Percentiles rank a stretch among this genome's conserved stretches.
Conservation (phyloP, 2,797 vertebrate genomes). For the Labroides dimidiatus region DNA sequence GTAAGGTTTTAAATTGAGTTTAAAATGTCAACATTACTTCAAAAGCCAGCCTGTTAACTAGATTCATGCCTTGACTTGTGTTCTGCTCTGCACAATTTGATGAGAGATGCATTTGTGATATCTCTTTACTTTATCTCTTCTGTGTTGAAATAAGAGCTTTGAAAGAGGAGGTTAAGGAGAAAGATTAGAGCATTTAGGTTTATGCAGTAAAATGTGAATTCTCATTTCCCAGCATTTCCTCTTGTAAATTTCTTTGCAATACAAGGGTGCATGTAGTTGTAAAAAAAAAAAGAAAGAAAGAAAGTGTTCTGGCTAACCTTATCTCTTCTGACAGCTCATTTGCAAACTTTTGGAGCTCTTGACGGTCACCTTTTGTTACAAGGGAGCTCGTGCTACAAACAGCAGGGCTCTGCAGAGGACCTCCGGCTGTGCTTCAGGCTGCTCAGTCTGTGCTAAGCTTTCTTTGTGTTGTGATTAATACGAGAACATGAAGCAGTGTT, state of each 20-base stretch:
- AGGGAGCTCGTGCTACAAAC: conserved; percentile 32
- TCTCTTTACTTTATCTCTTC: conserved; percentile 36
- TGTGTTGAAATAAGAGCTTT: conserved; percentile 37
- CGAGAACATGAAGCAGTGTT: conserved; percentile 14
- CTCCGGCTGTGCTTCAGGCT: conserved; percentile 62
- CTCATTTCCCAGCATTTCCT: conserved; percentile 6
- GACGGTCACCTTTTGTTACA: conserved; percentile 56
- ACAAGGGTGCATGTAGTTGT: conserved; percentile 15
- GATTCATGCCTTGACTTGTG: conserved; percentile 53
- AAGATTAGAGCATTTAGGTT: conserved; percentile 47
- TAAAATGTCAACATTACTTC: conserved; percentile 79
- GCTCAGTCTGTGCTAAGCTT: conserved; percentile 32
- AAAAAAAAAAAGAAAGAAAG: conserved; percentile 15
- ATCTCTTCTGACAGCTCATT: conserved; percentile 53
- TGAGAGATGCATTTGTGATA: conserved; percentile 37
- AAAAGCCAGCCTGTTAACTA: conserved; percentile 63
- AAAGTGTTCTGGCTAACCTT: conserved; percentile 18
- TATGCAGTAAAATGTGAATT: conserved; percentile 42
- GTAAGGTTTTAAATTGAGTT: conserved; percentile 77
- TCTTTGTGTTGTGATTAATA: conserved; percentile 39
- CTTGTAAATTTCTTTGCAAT: conserved; percentile 13
- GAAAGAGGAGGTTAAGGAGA: conserved; percentile 13
- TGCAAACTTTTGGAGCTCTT: conserved; percentile 55
- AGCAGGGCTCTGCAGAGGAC: conserved; percentile 42
- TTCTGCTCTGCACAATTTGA: conserved; percentile 43